Percentiles rank a stretch among this genome's conserved stretches.
Conservation (phyloP, 2,797 vertebrate species). For the Prunella strophiata region DNA sequence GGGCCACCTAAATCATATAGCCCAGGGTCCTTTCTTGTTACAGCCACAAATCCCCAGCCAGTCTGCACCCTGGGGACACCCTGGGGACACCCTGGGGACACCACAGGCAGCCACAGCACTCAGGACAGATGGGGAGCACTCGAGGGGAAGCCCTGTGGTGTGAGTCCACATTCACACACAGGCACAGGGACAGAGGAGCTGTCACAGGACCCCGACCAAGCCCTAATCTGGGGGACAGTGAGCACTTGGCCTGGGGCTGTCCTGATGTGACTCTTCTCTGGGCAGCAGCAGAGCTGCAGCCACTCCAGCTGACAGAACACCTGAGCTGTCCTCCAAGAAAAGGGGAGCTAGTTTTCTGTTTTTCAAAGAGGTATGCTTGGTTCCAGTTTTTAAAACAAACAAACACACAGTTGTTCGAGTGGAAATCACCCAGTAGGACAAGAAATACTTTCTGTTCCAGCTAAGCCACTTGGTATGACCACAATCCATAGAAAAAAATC, state of each 20-base stretch:
- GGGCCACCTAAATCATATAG: not conserved
- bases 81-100: not conserved
- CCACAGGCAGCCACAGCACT: not conserved
- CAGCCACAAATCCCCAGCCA: not conserved
- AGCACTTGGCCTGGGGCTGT: not conserved
- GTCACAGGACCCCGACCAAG: not conserved
- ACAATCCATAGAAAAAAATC: not conserved
- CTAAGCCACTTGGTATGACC: not conserved
- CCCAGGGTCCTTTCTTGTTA: not conserved
- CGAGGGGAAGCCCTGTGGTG: rapidly evolving
- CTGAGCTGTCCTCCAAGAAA: not conserved
- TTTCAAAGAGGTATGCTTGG: not conserved
- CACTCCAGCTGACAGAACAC: not conserved
- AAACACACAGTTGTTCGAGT: not conserved
- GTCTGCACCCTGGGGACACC: not conserved
- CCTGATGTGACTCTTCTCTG: not conserved
- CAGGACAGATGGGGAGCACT: rapidly evolving
- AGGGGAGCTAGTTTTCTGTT: not conserved
- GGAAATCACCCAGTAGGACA: not conserved
- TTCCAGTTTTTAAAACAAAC: not conserved
- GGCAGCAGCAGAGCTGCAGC: not conserved
- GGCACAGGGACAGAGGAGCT: not conserved
- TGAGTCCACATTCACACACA: rapidly evolving
- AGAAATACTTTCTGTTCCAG: not conserved
- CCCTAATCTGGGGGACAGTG: not conserved